Evolutionary conservation across 2,113 vertebrate species (phyloP), one percentile per base, ranked within the genome.

Genomic region (Heterotis niloticus): DNA sequence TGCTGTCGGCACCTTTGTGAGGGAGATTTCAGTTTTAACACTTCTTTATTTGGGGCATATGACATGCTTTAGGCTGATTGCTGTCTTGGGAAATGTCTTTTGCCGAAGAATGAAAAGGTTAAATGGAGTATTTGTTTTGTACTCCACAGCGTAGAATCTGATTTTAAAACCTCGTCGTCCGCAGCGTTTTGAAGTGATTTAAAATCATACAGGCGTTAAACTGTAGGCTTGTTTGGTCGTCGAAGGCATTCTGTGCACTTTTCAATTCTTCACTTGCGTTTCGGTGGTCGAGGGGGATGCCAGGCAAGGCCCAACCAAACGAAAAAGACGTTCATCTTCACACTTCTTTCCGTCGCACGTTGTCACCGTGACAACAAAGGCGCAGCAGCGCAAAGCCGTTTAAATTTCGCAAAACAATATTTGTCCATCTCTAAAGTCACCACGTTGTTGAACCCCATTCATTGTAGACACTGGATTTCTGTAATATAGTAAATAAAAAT

Each of bases 381-480:
- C 84, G 85, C 83, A 85, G 68, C 78, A 78, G 81, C 84, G 81
- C 74, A 79, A 66, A 77, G 20, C 13, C 24, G 62, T 12, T 24
- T 52, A 68, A 86, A 83, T 82, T 87, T 87, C 83, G 84, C 80
- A 64, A 75, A 76, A 17, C 84, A 83, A 85, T 76, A 86, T 85
- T 84, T 85, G 80, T 90, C 87, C 88, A 87, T 89, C 88, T 83
- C 77, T 84, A 87, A 88, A 82, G 59, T 78, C 83, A 80, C 77
- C 84, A 86, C 84, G 79, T 18, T 81, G 82, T 88, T 90, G 88
- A 92, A 84, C 88, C 88, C 84, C 17, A 90, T 87, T 90, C 92
- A 92, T 94, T 92, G 91, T 94, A 95, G 92, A 98, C 96, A 97
- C 96, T 98, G 96, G 96, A 98, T 89, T 95, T 94, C 92, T 96